Conservation (phyloP, 2,888 invertebrate species). For the Stratiomys singularior region DNA sequence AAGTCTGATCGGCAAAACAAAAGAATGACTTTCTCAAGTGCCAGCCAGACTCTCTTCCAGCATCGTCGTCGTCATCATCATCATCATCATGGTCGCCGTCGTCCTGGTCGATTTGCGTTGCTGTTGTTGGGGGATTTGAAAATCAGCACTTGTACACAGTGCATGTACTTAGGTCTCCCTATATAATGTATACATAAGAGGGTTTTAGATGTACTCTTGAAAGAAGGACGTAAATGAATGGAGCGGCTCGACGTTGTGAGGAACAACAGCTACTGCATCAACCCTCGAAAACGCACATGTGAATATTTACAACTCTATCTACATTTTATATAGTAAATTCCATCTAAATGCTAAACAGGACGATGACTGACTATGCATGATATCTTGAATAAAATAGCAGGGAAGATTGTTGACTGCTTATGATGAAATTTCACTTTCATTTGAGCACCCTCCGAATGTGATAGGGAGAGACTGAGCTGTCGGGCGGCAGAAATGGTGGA, state of each 20-base stretch:
- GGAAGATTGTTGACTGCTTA: conserved; percentile 32
- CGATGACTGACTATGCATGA: not conserved
- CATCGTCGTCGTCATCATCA: not conserved
- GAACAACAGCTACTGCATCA: not conserved
- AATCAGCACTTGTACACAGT: not conserved
- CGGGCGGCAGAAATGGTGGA: not conserved
- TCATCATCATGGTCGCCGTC: too few relatives aligned
- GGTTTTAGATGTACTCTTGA: not conserved
- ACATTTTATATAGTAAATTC: too few relatives aligned
- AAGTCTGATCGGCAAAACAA: conserved; percentile 44
- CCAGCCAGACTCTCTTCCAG: not conserved
- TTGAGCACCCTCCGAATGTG: conserved; percentile 28
- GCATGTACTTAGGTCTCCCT: not conserved
- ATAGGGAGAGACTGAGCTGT: too few relatives aligned
- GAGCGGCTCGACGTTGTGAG: not conserved
- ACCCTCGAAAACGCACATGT: not conserved
- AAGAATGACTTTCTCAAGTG: conserved; percentile 43
- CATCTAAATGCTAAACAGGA: not conserved
- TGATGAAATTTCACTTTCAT: conserved; percentile 45
- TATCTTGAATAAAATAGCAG: not conserved
- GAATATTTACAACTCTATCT: too few relatives aligned
- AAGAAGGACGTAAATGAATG: not conserved
- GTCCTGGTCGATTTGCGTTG: not conserved
- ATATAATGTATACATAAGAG: not conserved
- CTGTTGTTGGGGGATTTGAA: not conserved